A percentile compares a stretch with the other conserved stretches of the same genome.
Conservation (phyloP, 1,140 invertebrate genomes). For the Colletes gigas region DNA sequence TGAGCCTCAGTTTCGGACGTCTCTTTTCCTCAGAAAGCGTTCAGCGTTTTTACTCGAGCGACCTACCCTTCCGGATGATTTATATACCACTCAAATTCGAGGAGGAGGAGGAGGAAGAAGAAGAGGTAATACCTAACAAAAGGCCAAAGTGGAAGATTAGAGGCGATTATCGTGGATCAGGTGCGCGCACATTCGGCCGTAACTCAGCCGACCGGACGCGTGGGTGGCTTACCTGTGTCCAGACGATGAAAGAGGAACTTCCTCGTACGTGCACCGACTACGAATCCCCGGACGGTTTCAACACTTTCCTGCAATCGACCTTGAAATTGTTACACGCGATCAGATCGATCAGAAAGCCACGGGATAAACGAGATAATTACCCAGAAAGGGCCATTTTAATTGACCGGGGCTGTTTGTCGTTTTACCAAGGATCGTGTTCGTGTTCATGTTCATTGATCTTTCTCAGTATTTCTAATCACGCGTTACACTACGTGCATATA, state of each 20-base stretch:
- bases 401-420: neutral
- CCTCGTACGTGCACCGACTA: constrained; percentile 32
- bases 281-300: constrained; percentile 11
- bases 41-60: constrained; percentile 70
- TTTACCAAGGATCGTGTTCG: neutral
- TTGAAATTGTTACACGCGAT: constrained; percentile 39
- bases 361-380: constrained; percentile 13
- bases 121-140: constrained; percentile 71
- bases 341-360: constrained; percentile 25
- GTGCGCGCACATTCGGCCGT: constrained; percentile 74
- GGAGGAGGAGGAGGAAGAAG: constrained; percentile 28
- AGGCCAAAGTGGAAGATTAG: constrained; percentile 81
- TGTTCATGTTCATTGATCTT: neutral
- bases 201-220: constrained; percentile 74
- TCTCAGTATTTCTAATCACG: no score
- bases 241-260: constrained; percentile 72
- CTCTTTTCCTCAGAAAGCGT: constrained; percentile 58
- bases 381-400: constrained; percentile 25
- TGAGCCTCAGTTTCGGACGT: neutral
- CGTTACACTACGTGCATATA: no score
- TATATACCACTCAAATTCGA: constrained; percentile 64
- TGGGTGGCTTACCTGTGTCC: constrained; percentile 70
- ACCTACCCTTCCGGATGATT: constrained; percentile 76
- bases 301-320: constrained; percentile 39
- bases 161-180: constrained; percentile 80